Conservation (phyloP, 2,888 invertebrate genomes). For the Tanaodytes sp. region DNA sequence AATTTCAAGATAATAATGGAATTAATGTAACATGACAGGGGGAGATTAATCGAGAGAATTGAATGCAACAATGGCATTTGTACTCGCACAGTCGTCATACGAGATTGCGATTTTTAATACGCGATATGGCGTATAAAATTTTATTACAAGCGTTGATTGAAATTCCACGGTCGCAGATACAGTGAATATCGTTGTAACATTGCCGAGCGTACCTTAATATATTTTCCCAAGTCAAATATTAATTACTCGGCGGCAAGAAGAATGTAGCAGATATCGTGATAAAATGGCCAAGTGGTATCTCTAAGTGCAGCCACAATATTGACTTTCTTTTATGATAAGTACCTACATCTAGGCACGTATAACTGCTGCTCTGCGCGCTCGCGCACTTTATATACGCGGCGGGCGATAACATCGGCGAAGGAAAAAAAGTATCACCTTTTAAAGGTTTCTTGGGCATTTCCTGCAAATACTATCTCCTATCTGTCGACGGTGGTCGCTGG, state of each 20-base stretch:
- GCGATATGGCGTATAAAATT: too few relatives aligned
- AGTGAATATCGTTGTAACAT: too few relatives aligned
- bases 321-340: slow-evolving; percentile 41
- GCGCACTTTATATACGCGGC: slow-evolving; percentile 40
- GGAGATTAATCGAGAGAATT: too few relatives aligned
- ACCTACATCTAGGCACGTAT: slow-evolving; percentile 22
- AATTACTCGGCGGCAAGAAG: slow-evolving; percentile 17
- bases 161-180: too few relatives aligned
- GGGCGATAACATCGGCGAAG: slow-evolving; percentile 37
- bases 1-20: too few relatives aligned
- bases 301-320: slow-evolving; percentile 21
- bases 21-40: too few relatives aligned
- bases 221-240: slow-evolving; percentile 10
- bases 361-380: slow-evolving; percentile 19
- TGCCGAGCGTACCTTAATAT: background rate
- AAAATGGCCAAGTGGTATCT: slow-evolving; percentile 12
- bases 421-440: slow-evolving; percentile 50
- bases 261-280: slow-evolving; percentile 7
- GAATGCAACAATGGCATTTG: too few relatives aligned
- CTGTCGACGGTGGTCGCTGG: slow-evolving; percentile 46
- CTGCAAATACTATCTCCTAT: slow-evolving; percentile 50
- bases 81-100: too few relatives aligned
- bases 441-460: slow-evolving; percentile 52
- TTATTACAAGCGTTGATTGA: too few relatives aligned
- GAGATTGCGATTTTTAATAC: too few relatives aligned